Percentiles rank a stretch among this genome's conserved stretches.
phyloP scores from a whole-genome alignment of 2,888 invertebrate genomes.

The Calameuta filiformis region DNA sequence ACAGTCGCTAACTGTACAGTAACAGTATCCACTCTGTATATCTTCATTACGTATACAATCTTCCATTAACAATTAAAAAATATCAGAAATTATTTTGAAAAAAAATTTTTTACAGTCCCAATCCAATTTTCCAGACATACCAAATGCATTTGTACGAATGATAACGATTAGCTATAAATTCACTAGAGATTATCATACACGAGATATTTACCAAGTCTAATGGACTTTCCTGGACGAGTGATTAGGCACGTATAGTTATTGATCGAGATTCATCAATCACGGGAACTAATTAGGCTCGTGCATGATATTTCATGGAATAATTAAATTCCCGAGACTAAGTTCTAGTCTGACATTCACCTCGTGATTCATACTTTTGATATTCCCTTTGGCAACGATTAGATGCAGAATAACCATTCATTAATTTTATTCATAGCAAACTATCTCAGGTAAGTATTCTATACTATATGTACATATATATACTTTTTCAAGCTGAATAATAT shows the following conservation, averaged over 20 bases:
- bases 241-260: background rate
- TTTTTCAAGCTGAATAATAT: background rate
- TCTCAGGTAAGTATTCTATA: background rate
- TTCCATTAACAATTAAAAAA: background rate
- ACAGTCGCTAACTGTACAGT: background rate
- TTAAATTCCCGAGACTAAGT: background rate
- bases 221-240: background rate
- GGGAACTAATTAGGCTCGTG: background rate
- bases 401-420: constrained; percentile 37
- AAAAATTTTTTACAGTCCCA: background rate
- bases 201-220: background rate
- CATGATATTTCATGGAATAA: background rate
- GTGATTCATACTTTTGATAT: constrained; percentile 28
- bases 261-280: background rate
- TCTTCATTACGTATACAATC: background rate
- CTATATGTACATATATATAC: no score
- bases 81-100: background rate
- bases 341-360: constrained; percentile 1
- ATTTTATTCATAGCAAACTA: constrained; percentile 42
- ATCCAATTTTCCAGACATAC: background rate
- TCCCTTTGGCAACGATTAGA: constrained; percentile 34
- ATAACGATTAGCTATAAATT: background rate
- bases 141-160: background rate
- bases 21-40: background rate
- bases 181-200: background rate